Base-by-base conservation (phyloP, 2,797 vertebrate species). In the Erethizon dorsatum region DNA sequence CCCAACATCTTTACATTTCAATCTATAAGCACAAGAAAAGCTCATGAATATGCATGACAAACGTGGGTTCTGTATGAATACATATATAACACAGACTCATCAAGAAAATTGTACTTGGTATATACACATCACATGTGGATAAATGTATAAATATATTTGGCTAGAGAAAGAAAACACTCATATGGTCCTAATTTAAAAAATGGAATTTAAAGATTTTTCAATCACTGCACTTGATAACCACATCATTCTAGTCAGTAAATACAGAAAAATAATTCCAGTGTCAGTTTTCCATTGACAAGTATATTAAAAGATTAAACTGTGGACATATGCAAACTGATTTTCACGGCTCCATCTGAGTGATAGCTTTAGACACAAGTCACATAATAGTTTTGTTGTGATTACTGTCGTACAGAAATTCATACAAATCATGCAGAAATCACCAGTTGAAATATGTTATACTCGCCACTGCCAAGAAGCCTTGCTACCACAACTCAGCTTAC, bases 261-360 rank as follows among this genome's bases (percentile, higher is more conserved):
- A 97, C 26, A 90, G 87, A 92, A 96, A 96, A 97, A 95, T 90
- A 97, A 97, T 92, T 96, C 63, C 33, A 92, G 54, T 90, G 88
- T 97, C 91, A 90, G 90, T 94, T 93, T 97, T 95, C 92, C 88
- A 92, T 31, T 85, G 85, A 94, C 90, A 94, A 96, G 89, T 94
- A 94, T 93, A 97, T 96, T 94, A 97, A 75, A 94, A 96, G 96
- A 97, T 96, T 91, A 97, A 97, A 97, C 83, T 94, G 94, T 92
- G 97, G 98, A 98, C 95, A 97, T 71, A 96, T 88, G 90, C 90
- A 96, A 98, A 97, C 90, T 77, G 91, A 95, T 89, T 95, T 97
- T 93, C 88, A 91, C 88, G 97, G 87, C 54, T 96, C 61, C 50
- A 56, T 73, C 31, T 93, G 89, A 96, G 37, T 91, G 93, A 91